A percentile compares a stretch with the other conserved stretches of the same genome.
phyloP scores from a whole-genome alignment of 2,888 invertebrate genomes.

The Xestia rhomboidea region DNA sequence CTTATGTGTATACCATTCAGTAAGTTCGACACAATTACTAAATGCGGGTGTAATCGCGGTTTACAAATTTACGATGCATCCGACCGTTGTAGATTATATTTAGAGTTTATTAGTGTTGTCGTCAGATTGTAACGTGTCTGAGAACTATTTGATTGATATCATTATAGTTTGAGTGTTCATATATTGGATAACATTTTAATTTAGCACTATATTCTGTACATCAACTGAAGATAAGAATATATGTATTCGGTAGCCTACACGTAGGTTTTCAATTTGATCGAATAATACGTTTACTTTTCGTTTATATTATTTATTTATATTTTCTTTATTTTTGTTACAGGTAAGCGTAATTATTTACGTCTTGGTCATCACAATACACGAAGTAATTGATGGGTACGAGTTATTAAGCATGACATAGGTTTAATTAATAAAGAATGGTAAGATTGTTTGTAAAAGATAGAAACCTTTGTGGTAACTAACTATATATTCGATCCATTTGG shows the following conservation, averaged over 20 bases:
- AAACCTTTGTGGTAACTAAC: too few species aligned
- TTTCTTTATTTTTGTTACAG: conserved; percentile 15
- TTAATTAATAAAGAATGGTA: too few species aligned
- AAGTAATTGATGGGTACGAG: background rate
- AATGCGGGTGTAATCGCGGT: background rate
- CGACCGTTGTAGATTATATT: conserved; percentile 29
- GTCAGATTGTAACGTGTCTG: conserved; percentile 11
- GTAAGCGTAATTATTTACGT: conserved; percentile 1
- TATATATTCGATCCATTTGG: too few species aligned
- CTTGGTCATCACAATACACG: background rate
- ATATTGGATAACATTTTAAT: background rate
- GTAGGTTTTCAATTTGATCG: background rate
- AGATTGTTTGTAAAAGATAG: too few species aligned
- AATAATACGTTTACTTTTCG: background rate
- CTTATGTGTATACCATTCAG: too few species aligned
- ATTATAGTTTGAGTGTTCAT: too few species aligned
- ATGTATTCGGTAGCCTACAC: background rate
- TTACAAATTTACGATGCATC: conserved; percentile 30
- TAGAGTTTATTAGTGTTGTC: conserved; percentile 21
- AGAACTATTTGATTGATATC: background rate
- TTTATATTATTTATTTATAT: background rate
- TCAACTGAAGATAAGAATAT: background rate
- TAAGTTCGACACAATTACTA: conserved; percentile 38
- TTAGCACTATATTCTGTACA: background rate
- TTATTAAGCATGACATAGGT: too few species aligned